Evolutionary conservation across 2,797 vertebrate genomes (phyloP).

Genomic region (Sardinella longiceps): DNA sequence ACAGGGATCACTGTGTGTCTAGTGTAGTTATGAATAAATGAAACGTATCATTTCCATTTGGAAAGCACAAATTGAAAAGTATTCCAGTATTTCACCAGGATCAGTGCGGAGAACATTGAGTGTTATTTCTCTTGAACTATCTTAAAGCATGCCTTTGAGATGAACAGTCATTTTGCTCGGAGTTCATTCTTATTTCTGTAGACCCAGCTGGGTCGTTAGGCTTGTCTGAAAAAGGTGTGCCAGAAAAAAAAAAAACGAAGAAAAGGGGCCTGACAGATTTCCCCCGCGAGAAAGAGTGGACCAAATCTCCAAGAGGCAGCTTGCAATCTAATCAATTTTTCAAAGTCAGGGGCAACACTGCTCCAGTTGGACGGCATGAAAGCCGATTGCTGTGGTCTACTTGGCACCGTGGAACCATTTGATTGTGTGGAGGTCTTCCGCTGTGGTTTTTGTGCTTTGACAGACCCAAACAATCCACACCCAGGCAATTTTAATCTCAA

Average conservation of each 20-base stretch:
- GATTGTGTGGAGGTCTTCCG: not conserved
- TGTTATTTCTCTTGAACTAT: not conserved
- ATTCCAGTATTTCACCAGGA: not conserved
- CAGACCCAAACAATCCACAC: not conserved
- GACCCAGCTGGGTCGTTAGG: slow-evolving; percentile 27
- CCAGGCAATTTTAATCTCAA: not conserved
- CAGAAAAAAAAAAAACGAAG: slow-evolving; percentile 25
- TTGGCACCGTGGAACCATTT: slow-evolving; percentile 50
- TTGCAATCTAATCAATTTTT: slow-evolving; percentile 60
- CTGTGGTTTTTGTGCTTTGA: slow-evolving; percentile 9
- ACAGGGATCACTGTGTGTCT: not conserved
- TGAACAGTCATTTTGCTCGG: not conserved
- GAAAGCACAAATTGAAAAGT: not conserved
- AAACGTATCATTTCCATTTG: not conserved
- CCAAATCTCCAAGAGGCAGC: slow-evolving; percentile 48
- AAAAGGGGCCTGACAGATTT: slow-evolving; percentile 44
- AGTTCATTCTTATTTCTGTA: slow-evolving; percentile 5
- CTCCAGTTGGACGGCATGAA: slow-evolving; percentile 56
- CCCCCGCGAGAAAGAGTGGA: slow-evolving; percentile 53
- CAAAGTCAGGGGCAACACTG: slow-evolving; percentile 57
- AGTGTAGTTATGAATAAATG: not conserved
- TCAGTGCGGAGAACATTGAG: not conserved
- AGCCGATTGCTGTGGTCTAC: slow-evolving; percentile 44
- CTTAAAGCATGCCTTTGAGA: slow-evolving; percentile 8
- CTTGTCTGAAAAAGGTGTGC: slow-evolving; percentile 33